A percentile compares a stretch with the other conserved stretches of the same genome.
phyloP scores from a whole-genome alignment of 2,113 vertebrate species.

The Triplophysa tibetana region DNA sequence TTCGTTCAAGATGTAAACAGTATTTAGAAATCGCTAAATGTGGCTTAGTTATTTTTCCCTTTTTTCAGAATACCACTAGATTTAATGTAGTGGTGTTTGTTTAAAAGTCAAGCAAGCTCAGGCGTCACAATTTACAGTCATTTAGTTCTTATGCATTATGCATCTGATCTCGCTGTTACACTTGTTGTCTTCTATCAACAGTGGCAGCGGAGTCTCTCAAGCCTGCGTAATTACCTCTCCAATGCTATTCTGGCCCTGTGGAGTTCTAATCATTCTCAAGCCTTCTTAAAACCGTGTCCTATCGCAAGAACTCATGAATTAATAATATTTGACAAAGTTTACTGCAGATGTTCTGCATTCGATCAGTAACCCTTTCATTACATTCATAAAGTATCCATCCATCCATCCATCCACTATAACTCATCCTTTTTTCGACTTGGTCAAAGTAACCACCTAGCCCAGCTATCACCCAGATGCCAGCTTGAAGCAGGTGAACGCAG shows the following conservation, averaged over 20 bases:
- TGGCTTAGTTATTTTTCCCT: slow-evolving; percentile 15
- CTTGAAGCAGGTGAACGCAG: not conserved
- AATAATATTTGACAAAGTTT: not conserved
- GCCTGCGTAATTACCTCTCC: slow-evolving; percentile 59
- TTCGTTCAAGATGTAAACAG: too few species aligned
- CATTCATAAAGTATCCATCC: too few species aligned
- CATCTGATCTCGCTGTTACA: slow-evolving; percentile 59
- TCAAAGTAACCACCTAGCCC: not conserved
- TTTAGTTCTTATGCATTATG: slow-evolving; percentile 72
- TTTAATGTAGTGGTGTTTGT: slow-evolving; percentile 42
- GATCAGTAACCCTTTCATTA: not conserved
- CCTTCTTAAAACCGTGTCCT: slow-evolving; percentile 12
- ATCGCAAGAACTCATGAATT: slow-evolving; percentile 13
- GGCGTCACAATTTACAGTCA: slow-evolving; percentile 39
- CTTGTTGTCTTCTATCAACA: slow-evolving; percentile 56
- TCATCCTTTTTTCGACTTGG: too few species aligned
- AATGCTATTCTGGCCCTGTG: slow-evolving; percentile 52
- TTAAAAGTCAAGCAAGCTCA: slow-evolving; percentile 54
- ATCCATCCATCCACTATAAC: too few species aligned
- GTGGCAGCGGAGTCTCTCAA: slow-evolving; percentile 61
- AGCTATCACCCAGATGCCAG: not conserved
- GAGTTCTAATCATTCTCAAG: slow-evolving; percentile 43
- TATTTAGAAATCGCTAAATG: slow-evolving; percentile 15
- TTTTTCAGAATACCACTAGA: slow-evolving; percentile 25
- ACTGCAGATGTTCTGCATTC: not conserved